Conservation (phyloP, 1,140 invertebrate genomes). For the Drosophila nasuta region DNA sequence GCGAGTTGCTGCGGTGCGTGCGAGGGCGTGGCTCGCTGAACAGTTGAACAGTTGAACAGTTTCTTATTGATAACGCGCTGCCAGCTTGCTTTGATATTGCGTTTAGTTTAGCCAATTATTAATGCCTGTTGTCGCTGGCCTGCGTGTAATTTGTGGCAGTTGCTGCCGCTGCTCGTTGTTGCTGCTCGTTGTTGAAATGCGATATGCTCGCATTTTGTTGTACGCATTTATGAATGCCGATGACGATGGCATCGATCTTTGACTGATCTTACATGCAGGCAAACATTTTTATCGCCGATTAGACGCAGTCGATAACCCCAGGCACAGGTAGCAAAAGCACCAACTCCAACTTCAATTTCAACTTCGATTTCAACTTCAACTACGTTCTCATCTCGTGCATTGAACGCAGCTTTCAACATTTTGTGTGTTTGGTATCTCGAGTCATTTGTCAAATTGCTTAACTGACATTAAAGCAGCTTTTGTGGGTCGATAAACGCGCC, state of each 20-base stretch:
- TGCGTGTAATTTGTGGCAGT: conserved; percentile 82
- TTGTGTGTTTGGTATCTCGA: conserved; percentile 64
- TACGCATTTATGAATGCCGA: conserved; percentile 63
- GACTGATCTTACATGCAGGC: conserved; percentile 72
- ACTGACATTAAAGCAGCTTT: conserved; percentile 78
- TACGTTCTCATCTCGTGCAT: conserved; percentile 28
- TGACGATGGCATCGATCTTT: conserved; percentile 55
- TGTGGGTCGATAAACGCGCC: conserved; percentile 71
- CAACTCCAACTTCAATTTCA: not conserved
- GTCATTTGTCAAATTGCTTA: conserved; percentile 82
- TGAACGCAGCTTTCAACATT: conserved; percentile 56
- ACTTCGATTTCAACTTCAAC: not conserved
- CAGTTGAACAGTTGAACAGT: conserved; percentile 41
- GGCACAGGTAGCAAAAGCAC: conserved; percentile 32
- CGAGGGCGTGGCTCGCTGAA: conserved; percentile 70
- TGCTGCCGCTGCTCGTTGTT: conserved; percentile 48
- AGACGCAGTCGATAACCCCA: conserved; percentile 56
- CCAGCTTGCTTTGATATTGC: conserved; percentile 64
- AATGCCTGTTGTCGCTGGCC: conserved; percentile 74
- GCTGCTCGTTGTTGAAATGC: conserved; percentile 58
- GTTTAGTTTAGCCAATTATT: conserved; percentile 77
- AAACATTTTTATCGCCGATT: conserved; percentile 73
- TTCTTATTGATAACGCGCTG: conserved; percentile 79
- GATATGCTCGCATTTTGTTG: conserved; percentile 57
- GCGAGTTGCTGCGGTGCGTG: conserved; percentile 64